phyloP scores from a whole-genome alignment of 2,113 vertebrate genomes.

The Mola mola region DNA sequence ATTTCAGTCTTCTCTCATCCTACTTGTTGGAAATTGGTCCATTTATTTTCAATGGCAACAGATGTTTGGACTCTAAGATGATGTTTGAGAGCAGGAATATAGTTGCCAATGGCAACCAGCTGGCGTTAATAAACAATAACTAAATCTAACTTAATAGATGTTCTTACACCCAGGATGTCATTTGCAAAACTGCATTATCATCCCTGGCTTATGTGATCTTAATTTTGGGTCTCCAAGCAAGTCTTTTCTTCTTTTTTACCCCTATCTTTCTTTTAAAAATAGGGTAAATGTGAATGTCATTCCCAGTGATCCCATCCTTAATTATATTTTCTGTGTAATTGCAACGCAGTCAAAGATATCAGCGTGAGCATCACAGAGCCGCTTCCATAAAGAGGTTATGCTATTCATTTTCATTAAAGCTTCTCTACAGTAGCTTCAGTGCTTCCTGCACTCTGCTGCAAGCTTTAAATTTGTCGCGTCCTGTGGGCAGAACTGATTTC shows the following conservation, averaged over 20 bases:
- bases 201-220: neutral
- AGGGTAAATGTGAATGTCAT: neutral
- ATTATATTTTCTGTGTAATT: neutral
- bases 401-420: constrained; percentile 10
- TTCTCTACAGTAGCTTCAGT: neutral
- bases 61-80: constrained; percentile 8
- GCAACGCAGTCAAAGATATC: neutral
- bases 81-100: constrained; percentile 5
- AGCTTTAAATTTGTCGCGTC: constrained; percentile 18
- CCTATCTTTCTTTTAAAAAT: neutral
- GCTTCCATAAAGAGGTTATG: neutral
- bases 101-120: neutral
- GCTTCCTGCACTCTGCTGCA: neutral
- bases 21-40: constrained; percentile 18
- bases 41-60: constrained; percentile 27
- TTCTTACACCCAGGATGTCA: neutral
- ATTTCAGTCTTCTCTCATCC: constrained; percentile 10
- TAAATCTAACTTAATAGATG: neutral
- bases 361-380: neutral
- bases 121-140: neutral
- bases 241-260: neutral
- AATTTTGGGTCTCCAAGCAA: neutral
- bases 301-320: neutral
- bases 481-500: constrained; percentile 1
- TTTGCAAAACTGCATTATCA: neutral